Evolutionary conservation across 2,113 vertebrate genomes (phyloP).

Genomic region (Oncorhynchus clarkii): DNA sequence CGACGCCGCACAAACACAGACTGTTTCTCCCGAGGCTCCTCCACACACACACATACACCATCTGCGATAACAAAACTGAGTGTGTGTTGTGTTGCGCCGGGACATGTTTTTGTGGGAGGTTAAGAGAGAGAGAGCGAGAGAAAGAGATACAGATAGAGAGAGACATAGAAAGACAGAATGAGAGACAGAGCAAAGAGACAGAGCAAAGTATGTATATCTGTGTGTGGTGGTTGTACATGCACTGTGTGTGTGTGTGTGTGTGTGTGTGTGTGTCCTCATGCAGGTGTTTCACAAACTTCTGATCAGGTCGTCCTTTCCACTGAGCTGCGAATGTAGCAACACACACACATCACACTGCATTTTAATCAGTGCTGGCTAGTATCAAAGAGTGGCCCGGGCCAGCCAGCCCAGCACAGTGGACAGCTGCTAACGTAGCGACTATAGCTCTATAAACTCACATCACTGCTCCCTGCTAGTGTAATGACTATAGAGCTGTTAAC

Average conservation of each 20-base stretch:
- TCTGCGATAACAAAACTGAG: no score
- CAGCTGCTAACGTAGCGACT: slow-evolving; percentile 36
- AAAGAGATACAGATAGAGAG: background rate
- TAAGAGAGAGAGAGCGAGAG: background rate
- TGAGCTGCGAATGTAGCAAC: slow-evolving; percentile 17
- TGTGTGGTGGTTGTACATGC: background rate
- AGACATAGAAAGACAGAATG: no score
- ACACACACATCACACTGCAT: slow-evolving; percentile 32
- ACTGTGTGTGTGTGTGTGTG: background rate
- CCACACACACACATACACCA: no score
- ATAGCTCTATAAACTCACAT: no score
- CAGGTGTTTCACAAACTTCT: slow-evolving; percentile 50
- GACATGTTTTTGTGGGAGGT: background rate
- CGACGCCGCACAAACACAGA: background rate
- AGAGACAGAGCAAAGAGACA: no score
- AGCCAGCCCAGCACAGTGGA: slow-evolving; percentile 68
- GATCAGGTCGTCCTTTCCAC: slow-evolving; percentile 49
- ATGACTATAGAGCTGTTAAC: no score
- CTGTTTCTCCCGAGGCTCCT: background rate
- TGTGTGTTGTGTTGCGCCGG: no score
- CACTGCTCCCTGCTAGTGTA: no score
- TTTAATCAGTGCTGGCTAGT: slow-evolving; percentile 46
- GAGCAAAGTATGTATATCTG: background rate
- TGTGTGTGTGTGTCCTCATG: background rate
- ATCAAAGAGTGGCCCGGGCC: slow-evolving; percentile 27